These are phyloP conservation scores for Bathybates hornii DNA, from an alignment of 2,113 vertebrate species.

Conservation along the genomic window DNA sequence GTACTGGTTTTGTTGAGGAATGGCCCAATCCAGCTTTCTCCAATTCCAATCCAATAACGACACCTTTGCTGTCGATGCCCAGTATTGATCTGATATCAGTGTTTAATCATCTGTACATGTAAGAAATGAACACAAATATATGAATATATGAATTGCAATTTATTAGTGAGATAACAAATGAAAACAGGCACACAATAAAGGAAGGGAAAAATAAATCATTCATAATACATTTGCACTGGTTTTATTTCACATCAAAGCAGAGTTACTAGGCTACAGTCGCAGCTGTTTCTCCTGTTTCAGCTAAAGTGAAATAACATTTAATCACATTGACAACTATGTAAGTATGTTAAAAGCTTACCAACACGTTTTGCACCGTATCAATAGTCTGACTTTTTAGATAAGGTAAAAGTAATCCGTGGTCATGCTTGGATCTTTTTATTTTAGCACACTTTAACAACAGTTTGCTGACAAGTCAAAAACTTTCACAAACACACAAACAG, in stretches of 20 bases:
- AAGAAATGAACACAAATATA: not conserved
- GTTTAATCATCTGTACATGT: not conserved
- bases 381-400: not conserved
- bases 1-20: not conserved
- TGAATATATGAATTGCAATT: not conserved
- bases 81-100: not conserved
- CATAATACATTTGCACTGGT: not conserved
- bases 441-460: not conserved
- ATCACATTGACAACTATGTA: not conserved
- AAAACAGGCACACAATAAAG: not conserved
- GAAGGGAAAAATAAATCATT: not conserved
- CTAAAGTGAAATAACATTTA: not conserved
- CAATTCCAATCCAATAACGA: fast-evolving
- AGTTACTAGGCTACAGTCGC: not conserved
- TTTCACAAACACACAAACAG: not conserved
- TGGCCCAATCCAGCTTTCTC: not conserved
- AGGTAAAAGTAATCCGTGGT: not conserved
- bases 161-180: not conserved
- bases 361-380: not conserved
- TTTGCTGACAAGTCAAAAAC: not conserved
- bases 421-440: not conserved
- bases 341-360: not conserved
- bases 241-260: not conserved
- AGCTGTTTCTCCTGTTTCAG: not conserved
- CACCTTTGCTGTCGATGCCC: not conserved